Conservation (phyloP, 1,140 invertebrate species). For the Telenomus remus region DNA sequence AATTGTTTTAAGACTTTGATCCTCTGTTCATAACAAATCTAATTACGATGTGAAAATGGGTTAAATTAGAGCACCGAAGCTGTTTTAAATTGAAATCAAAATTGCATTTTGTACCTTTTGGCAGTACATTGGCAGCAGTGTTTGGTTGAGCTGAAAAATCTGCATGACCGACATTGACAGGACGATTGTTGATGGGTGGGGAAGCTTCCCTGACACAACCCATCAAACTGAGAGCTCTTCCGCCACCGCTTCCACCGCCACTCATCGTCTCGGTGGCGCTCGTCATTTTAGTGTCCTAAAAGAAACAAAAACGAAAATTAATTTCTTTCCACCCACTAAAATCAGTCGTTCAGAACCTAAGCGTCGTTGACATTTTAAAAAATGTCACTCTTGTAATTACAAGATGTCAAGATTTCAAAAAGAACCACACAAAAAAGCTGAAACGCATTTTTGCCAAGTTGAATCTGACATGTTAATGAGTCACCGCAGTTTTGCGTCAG, state of each 20-base stretch:
- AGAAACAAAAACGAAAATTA: slow-evolving; percentile 34
- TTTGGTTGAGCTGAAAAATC: slow-evolving; percentile 59
- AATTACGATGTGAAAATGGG: too few species aligned
- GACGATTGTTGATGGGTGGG: slow-evolving; percentile 63
- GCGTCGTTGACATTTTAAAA: too few species aligned
- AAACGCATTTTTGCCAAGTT: too few species aligned
- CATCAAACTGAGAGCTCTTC: slow-evolving; percentile 73
- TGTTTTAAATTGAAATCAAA: too few species aligned
- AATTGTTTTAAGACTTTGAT: too few species aligned
- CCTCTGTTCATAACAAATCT: too few species aligned
- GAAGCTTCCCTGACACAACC: slow-evolving; percentile 75
- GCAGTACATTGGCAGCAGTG: slow-evolving; percentile 62
- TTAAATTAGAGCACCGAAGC: too few species aligned
- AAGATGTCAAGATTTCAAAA: too few species aligned
- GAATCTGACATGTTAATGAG: too few species aligned
- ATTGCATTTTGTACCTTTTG: slow-evolving; percentile 66
- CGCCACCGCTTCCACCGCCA: slow-evolving; percentile 61
- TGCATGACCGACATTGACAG: slow-evolving; percentile 38
- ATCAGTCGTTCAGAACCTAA: not conserved
- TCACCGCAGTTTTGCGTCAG: too few species aligned
- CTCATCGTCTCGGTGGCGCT: slow-evolving; percentile 62
- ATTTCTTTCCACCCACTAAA: not conserved
- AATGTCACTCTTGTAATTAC: too few species aligned
- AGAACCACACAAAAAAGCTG: too few species aligned
- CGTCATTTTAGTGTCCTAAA: slow-evolving; percentile 69